These are phyloP conservation scores for Gasteruption jaculator DNA, from an alignment of 2,888 invertebrate genomes.

Conservation along the genomic window DNA sequence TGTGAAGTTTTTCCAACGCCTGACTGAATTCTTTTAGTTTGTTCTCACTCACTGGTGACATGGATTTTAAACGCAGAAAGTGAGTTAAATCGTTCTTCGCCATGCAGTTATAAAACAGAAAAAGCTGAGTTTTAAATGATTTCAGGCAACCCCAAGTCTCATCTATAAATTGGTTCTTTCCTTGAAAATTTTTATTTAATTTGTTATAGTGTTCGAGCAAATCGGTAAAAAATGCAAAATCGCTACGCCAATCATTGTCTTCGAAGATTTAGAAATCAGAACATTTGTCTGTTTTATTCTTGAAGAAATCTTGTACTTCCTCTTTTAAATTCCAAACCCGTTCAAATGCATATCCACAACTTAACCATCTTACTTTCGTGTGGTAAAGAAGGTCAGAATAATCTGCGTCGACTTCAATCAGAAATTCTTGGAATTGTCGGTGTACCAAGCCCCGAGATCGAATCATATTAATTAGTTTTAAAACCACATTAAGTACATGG, in stretches of 20 bases:
- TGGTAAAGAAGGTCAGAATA: constrained; percentile 3
- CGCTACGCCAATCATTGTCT: constrained; percentile 8
- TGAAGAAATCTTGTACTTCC: too few species aligned
- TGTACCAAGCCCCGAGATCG: neutral
- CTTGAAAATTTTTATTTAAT: constrained; percentile 19
- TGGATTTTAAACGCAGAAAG: constrained; percentile 19
- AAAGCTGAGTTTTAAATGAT: constrained; percentile 4
- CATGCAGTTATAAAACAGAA: constrained; percentile 2
- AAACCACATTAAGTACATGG: constrained; percentile 19
- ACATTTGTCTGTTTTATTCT: too few species aligned
- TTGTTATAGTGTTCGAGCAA: constrained; percentile 17
- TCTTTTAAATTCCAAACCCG: constrained; percentile 1
- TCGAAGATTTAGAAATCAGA: constrained; percentile 1
- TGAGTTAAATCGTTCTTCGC: constrained; percentile 12
- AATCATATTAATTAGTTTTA: constrained; percentile 21
- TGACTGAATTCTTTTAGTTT: neutral
- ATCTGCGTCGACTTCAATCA: constrained; percentile 1
- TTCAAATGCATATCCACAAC: neutral
- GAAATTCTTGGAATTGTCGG: constrained; percentile 18
- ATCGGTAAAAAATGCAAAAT: constrained; percentile 22
- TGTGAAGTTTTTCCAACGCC: neutral
- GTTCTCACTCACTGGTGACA: constrained; percentile 3
- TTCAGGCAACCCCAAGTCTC: constrained; percentile 3
- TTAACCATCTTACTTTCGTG: constrained; percentile 5
- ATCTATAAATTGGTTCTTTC: constrained; percentile 16